Evolutionary conservation across 2,888 invertebrate genomes (phyloP), one percentile per base, ranked within the genome.

Genomic region (Athalia rosae): DNA sequence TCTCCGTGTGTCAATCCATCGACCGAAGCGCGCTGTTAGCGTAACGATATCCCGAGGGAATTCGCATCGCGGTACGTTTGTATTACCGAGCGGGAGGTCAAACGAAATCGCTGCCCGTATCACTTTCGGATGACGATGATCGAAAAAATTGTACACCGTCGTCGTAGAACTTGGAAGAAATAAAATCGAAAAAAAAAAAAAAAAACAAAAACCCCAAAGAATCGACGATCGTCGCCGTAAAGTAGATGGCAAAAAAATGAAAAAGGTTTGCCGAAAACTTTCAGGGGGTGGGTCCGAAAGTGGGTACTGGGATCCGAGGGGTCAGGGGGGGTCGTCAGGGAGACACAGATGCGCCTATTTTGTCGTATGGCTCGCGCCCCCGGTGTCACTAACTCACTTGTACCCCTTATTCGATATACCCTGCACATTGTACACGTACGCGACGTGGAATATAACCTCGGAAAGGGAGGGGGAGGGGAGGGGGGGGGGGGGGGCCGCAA

Each of bases 11-110:
- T 87, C 85, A 85, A 84, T 82, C 63, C 80, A 74, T 64, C 77
- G 3, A 8, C 6, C 62, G 11, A 9, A 41, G n/a, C 4, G 13
- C 5, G 9, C 63, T 61, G 28, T 61, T 41, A 41, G 63, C 80
- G 79, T 86, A 87, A 87, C 86, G 84, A 87, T 84, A 82, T 82
- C 88, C 85, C 84, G 77, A 79, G 88, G 86, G 88, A 85, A 47
- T 61, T 28, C 2, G 61, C 4, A 7, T 66, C 15, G n/a, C 41
- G 7, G 15, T 63, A n/a, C 13, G 56, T 58, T n/a, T n/a, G n/a
- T 58, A 45, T 28, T 28, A 28, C 28, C 28, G 28, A 28, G n/a
- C n/a, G n/a, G 28, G 28, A 28, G 28, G 58, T 9, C 28, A n/a
- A 58, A 58, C 8, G 56, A 56, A 58, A 58, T 58, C 71, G 53